phyloP scores from a whole-genome alignment of 2,888 invertebrate species.

The Hypolimnas misippus region DNA sequence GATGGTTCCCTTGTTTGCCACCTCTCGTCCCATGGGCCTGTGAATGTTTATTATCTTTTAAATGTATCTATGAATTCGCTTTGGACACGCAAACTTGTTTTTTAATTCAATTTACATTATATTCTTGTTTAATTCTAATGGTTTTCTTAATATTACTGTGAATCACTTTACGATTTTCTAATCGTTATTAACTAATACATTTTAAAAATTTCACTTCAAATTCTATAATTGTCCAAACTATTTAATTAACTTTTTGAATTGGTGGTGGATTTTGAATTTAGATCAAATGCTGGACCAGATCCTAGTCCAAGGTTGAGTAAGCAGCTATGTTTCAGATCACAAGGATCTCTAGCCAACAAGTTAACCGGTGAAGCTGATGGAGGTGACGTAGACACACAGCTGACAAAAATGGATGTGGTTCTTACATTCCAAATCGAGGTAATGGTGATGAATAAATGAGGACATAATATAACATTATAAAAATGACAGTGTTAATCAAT shows the following conservation, averaged over 20 bases:
- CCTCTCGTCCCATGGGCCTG: slow-evolving; percentile 58
- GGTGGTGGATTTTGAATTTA: slow-evolving; percentile 62
- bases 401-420: slow-evolving; percentile 99
- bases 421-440: slow-evolving; percentile 98
- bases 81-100: slow-evolving; percentile 35
- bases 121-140: slow-evolving; percentile 2
- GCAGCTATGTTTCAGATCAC: slow-evolving; percentile 90
- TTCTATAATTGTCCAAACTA: background rate
- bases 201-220: background rate
- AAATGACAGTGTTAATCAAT: background rate
- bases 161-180: slow-evolving; percentile 12
- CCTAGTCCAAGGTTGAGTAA: slow-evolving; percentile 85
- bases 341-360: slow-evolving; percentile 94
- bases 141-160: slow-evolving; percentile 6
- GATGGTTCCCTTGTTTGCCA: slow-evolving; percentile 74
- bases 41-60: slow-evolving; percentile 45
- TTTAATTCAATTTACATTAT: slow-evolving; percentile 16
- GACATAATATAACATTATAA: background rate
- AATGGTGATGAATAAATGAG: slow-evolving; percentile 54
- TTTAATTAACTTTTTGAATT: slow-evolving; percentile 26
- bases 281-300: slow-evolving; percentile 81
- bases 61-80: slow-evolving; percentile 37
- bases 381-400: slow-evolving; percentile 96
- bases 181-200: slow-evolving; percentile 1
- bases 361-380: slow-evolving; percentile 98